phyloP scores from a whole-genome alignment of 2,888 invertebrate species.

The Athetis lepigone region DNA sequence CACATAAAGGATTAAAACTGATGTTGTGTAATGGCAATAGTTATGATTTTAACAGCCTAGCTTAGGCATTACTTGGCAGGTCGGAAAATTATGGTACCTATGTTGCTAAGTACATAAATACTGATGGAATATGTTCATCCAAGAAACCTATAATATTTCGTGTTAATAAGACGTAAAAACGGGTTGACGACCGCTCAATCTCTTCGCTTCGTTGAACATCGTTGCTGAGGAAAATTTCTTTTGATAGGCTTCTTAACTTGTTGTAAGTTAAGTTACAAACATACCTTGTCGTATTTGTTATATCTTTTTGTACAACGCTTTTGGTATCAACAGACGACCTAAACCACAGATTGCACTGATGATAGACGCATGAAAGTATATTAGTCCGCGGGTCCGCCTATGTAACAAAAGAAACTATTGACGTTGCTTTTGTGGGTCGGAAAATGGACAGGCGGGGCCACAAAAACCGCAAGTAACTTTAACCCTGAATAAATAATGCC shows the following conservation, averaged over 20 bases:
- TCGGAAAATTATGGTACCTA: background rate
- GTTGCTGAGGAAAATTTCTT: conserved; percentile 14
- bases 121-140: background rate
- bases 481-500: too few relatives aligned
- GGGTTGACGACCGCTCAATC: conserved; percentile 24
- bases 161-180: conserved; percentile 1
- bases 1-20: background rate
- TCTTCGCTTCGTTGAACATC: conserved; percentile 16
- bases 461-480: too few relatives aligned
- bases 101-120: conserved; percentile 16
- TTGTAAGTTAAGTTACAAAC: background rate
- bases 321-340: too few relatives aligned
- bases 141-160: conserved; percentile 9
- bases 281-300: background rate
- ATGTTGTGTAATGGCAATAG: background rate
- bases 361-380: too few relatives aligned
- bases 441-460: too few relatives aligned
- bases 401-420: too few relatives aligned
- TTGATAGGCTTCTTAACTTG: conserved; percentile 15
- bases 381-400: too few relatives aligned
- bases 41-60: background rate
- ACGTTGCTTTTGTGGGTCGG: too few relatives aligned
- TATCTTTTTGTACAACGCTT: too few relatives aligned
- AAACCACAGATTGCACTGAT: too few relatives aligned
- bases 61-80: background rate